Evolutionary conservation across 2,888 invertebrate genomes (phyloP).

Genomic region (Amphipyra tragopoginis): DNA sequence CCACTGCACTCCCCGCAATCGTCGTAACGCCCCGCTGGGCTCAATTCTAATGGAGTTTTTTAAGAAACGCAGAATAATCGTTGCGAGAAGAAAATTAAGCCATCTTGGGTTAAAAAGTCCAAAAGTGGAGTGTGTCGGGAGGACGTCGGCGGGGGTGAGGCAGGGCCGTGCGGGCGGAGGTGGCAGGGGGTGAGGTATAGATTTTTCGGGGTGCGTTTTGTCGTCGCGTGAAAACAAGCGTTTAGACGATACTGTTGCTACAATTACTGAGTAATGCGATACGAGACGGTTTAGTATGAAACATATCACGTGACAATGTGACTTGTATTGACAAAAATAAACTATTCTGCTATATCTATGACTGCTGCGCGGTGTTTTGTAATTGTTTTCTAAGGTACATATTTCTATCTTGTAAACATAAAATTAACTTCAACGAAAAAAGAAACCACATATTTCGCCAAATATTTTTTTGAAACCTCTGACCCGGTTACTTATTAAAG

Average conservation of each 20-base stretch:
- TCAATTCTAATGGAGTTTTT: conserved; percentile 81
- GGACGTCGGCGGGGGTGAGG: conserved; percentile 41
- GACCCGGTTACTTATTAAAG: neutral
- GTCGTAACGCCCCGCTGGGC: conserved; percentile 59
- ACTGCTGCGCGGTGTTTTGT: neutral
- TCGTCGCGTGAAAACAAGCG: conserved; percentile 74
- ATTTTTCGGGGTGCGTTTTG: conserved; percentile 80
- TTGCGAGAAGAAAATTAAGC: conserved; percentile 84
- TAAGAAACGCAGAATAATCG: conserved; percentile 78
- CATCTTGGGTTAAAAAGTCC: conserved; percentile 87
- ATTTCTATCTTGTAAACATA: neutral
- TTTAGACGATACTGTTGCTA: conserved; percentile 70
- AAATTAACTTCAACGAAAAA: neutral
- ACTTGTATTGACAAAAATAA: neutral
- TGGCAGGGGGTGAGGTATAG: conserved; percentile 70
- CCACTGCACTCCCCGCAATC: conserved; percentile 47
- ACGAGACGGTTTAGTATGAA: neutral
- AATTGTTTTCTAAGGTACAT: neutral
- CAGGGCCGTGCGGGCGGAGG: conserved; percentile 34
- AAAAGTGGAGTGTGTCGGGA: conserved; percentile 72
- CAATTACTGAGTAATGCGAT: conserved; percentile 51
- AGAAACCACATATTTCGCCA: too few relatives aligned
- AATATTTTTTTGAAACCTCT: neutral
- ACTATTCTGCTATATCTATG: neutral
- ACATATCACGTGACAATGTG: neutral